A percentile compares a stretch with the other conserved stretches of the same genome.
Evolutionary conservation across 2,797 vertebrate species (phyloP).

Genomic region (Simalia tracyae): DNA sequence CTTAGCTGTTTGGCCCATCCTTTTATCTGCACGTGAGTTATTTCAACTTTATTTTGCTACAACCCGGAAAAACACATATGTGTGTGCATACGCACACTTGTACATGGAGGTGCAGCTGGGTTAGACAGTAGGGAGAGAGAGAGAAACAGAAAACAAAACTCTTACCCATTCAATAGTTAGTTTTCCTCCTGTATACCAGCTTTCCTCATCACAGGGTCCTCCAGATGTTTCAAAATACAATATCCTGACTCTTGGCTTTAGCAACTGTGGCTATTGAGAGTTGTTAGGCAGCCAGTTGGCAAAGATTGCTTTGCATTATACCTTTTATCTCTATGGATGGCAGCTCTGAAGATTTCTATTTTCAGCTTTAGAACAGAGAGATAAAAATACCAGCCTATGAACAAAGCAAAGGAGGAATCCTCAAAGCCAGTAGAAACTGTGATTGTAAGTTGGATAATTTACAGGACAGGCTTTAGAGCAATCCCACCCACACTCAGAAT

Average conservation of each 20-base stretch:
- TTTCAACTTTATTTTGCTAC: too few relatives aligned
- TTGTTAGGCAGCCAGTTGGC: not conserved
- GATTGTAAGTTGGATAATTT: not conserved
- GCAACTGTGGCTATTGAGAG: not conserved
- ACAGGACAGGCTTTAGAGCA: not conserved
- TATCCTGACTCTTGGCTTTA: not conserved
- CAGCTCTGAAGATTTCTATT: not conserved
- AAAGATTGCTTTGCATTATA: not conserved
- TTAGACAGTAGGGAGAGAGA: too few relatives aligned
- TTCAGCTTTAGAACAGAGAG: not conserved
- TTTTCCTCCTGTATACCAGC: not conserved
- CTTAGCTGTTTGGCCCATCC: too few relatives aligned
- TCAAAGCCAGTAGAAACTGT: not conserved
- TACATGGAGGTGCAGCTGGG: too few relatives aligned
- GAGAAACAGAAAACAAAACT: too few relatives aligned
- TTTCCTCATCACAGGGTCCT: not conserved
- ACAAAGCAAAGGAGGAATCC: not conserved
- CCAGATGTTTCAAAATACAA: not conserved
- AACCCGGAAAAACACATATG: too few relatives aligned
- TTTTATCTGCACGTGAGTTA: too few relatives aligned
- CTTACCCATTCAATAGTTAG: too few relatives aligned
- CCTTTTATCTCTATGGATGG: not conserved
- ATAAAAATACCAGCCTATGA: not conserved
- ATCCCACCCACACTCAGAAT: not conserved
- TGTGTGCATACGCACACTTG: too few relatives aligned